Evolutionary conservation across 2,888 invertebrate species (phyloP).

Genomic region (Bellardia bayeri): DNA sequence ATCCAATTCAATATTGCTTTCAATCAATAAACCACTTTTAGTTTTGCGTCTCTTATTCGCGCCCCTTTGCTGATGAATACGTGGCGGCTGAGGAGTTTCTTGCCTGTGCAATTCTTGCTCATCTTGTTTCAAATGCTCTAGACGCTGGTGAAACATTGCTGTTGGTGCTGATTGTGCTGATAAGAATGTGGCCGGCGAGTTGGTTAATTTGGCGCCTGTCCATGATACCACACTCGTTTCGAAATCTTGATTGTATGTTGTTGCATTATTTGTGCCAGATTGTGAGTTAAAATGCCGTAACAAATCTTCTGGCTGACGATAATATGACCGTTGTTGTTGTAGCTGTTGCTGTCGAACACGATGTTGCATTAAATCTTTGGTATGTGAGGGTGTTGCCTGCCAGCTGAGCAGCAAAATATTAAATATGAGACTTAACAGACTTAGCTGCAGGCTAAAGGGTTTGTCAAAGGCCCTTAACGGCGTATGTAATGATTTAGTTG

Average conservation of each 20-base stretch:
- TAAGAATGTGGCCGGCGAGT: slow-evolving; percentile 50
- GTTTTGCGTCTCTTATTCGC: slow-evolving; percentile 78
- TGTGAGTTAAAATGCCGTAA: slow-evolving; percentile 41
- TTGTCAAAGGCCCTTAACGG: slow-evolving; percentile 46
- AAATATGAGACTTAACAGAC: slow-evolving; percentile 18
- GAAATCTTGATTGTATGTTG: slow-evolving; percentile 74
- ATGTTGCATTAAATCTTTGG: slow-evolving; percentile 75
- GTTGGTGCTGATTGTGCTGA: slow-evolving; percentile 47
- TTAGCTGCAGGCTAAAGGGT: slow-evolving; percentile 66
- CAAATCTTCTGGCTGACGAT: slow-evolving; percentile 64
- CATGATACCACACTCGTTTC: slow-evolving; percentile 79
- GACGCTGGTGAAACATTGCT: slow-evolving; percentile 41
- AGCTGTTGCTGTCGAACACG: slow-evolving; percentile 68
- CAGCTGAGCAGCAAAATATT: slow-evolving; percentile 51
- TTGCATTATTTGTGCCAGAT: slow-evolving; percentile 61
- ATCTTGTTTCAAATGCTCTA: slow-evolving; percentile 68
- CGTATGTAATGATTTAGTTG: slow-evolving; percentile 49
- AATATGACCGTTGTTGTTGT: slow-evolving; percentile 44
- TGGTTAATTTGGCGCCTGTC: slow-evolving; percentile 78
- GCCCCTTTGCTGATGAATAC: slow-evolving; percentile 4
- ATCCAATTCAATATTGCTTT: slow-evolving; percentile 79
- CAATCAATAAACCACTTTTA: slow-evolving; percentile 81
- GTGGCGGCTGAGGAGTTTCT: slow-evolving; percentile 10
- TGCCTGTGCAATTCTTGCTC: slow-evolving; percentile 55
- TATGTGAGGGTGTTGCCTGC: slow-evolving; percentile 66